phyloP scores from a whole-genome alignment of 2,888 invertebrate genomes.

The Cynaeus angustus region DNA sequence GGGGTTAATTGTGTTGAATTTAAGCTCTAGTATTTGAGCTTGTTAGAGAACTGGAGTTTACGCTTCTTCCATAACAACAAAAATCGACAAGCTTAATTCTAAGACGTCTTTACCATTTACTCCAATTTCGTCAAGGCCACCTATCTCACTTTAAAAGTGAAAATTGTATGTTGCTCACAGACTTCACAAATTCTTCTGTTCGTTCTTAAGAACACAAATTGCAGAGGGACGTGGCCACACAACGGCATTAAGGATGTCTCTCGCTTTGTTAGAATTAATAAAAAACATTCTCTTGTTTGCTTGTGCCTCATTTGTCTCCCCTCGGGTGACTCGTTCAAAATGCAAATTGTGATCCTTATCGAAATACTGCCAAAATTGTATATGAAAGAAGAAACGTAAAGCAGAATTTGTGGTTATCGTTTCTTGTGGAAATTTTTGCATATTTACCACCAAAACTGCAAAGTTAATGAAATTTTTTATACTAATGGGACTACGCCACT shows the following conservation, averaged over 20 bases:
- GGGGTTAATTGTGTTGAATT: constrained; percentile 43
- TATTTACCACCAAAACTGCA: constrained; percentile 10
- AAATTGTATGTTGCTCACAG: background rate
- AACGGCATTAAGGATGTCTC: constrained; percentile 24
- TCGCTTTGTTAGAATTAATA: constrained; percentile 45
- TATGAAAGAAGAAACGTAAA: constrained; percentile 31
- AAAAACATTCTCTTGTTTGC: constrained; percentile 40
- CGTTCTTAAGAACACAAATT: constrained; percentile 42
- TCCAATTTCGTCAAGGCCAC: constrained; percentile 1
- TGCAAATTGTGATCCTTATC: constrained; percentile 49
- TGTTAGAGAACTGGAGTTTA: constrained; percentile 23
- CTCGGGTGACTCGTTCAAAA: constrained; percentile 45
- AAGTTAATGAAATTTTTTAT: constrained; percentile 28
- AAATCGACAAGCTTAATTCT: background rate
- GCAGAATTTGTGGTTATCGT: constrained; percentile 37
- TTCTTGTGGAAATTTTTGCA: constrained; percentile 34
- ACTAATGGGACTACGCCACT: constrained; percentile 21
- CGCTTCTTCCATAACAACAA: constrained; percentile 15
- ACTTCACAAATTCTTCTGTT: background rate
- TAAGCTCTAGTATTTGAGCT: constrained; percentile 38
- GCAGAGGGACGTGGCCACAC: constrained; percentile 29
- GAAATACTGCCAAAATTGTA: constrained; percentile 44
- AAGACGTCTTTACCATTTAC: background rate
- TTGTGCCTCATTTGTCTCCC: constrained; percentile 41
- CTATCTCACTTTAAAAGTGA: no score